phyloP scores from a whole-genome alignment of 2,888 invertebrate species.

The Orthosia incerta region DNA sequence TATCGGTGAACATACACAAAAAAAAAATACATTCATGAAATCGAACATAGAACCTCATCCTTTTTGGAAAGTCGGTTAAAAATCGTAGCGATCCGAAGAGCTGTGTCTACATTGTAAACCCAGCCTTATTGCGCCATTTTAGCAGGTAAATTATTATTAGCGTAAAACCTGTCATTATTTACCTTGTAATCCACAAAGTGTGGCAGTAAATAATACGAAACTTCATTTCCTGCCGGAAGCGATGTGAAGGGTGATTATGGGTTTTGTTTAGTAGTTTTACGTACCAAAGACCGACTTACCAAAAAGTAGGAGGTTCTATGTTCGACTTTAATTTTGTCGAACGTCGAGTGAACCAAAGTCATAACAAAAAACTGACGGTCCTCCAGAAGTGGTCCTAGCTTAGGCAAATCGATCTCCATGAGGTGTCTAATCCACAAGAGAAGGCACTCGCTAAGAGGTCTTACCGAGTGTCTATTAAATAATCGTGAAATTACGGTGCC shows the following conservation, averaged over 20 bases:
- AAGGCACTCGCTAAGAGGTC: no score
- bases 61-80: no score
- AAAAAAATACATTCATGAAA: no score
- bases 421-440: no score
- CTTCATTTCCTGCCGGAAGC: constrained; percentile 43
- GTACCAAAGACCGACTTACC: no score
- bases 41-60: no score
- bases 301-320: no score
- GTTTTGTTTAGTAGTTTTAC: constrained; percentile 6
- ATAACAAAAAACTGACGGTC: background rate
- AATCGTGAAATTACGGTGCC: no score
- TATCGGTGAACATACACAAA: no score
- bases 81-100: background rate
- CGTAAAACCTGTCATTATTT: constrained; percentile 44
- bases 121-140: constrained; percentile 33
- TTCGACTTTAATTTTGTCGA: no score
- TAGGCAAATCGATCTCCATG: background rate
- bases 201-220: constrained; percentile 47
- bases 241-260: constrained; percentile 26
- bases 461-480: no score
- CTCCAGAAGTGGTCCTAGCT: background rate
- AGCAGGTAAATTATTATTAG: constrained; percentile 22
- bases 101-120: background rate
- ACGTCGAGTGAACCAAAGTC: background rate
- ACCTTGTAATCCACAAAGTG: constrained; percentile 25